These are phyloP conservation scores for Calliscelio sp. DNA, from an alignment of 2,888 invertebrate genomes.

Conservation along the genomic window DNA sequence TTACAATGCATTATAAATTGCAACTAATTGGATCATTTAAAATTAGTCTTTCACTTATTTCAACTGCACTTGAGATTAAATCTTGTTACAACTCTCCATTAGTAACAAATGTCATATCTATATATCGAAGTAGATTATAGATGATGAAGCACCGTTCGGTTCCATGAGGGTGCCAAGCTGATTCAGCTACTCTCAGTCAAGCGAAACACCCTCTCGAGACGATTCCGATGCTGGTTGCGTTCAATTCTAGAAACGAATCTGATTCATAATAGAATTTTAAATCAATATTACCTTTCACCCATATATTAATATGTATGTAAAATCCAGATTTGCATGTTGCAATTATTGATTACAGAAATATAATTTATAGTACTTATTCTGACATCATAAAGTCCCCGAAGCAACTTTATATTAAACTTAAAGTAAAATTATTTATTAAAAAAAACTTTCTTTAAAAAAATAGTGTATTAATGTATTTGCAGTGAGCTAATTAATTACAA, in stretches of 20 bases:
- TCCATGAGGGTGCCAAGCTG: conserved; percentile 81
- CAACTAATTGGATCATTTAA: conserved; percentile 43
- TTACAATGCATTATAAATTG: conserved; percentile 30
- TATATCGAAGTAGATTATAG: conserved; percentile 71
- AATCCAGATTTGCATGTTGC: no score
- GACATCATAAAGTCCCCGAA: no score
- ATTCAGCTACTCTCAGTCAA: conserved; percentile 82
- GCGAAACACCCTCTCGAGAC: conserved; percentile 80
- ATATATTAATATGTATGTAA: conserved; percentile 2
- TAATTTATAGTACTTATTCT: no score
- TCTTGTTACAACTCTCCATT: conserved; percentile 65
- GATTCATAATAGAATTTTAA: conserved; percentile 71
- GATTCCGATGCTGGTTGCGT: conserved; percentile 63
- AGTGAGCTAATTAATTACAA: no score
- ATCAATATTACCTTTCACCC: conserved; percentile 28
- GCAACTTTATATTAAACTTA: no score
- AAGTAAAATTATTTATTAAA: no score
- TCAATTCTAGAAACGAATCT: conserved; percentile 77
- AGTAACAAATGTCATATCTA: conserved; percentile 66
- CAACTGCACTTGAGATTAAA: conserved; percentile 62
- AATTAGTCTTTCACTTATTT: conserved; percentile 61
- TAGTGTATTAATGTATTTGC: no score
- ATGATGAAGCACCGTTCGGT: conserved; percentile 79
- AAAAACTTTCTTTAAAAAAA: no score
- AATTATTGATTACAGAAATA: no score